Base-by-base conservation (phyloP, 2,888 invertebrate genomes). In the Linhomoeus sp. region DNA sequence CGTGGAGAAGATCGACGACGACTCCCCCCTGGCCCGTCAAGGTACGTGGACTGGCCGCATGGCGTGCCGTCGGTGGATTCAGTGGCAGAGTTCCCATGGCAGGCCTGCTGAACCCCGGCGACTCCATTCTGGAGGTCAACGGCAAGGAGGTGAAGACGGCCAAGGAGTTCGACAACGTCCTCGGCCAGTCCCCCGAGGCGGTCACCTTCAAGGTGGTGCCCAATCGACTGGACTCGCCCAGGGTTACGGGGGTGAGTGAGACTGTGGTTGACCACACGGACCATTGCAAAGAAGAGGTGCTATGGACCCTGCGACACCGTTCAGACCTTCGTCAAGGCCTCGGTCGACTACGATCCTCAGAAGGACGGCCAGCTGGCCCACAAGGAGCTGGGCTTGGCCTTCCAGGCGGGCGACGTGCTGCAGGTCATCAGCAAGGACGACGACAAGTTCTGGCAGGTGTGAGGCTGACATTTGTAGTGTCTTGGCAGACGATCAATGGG, bases 191-290 rank as follows among this genome's bases (percentile, higher is more conserved):
- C 64, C 77, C 88, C 66, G 92, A 92, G 65, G 88, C 87, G 60
- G 86, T 94, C 66, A 88, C 90, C 56, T 85, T 97, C 76, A 94
- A 92, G 77, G 90, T 97, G 69, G 88, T 94, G 65, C 92, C 94
- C 64, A 92, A 90, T 57, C 90, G 88, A 72, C 78, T 90, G 69
- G 88, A 86, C 67, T 87, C 87, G 60, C 88, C 90, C 37, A 7
- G n/a, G n/a, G n/a, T 45, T 42, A n/a, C 48, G 42, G 23, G 9
- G 20, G 38, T 17, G n/a, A 3, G 7, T 20, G 24, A 22, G 23
- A n/a, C n/a, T n/a, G n/a, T n/a, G n/a, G n/a, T n/a, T n/a, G n/a
- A n/a, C n/a, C n/a, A n/a, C n/a, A n/a, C n/a, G n/a, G n/a, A n/a
- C n/a, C n/a, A n/a, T n/a, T n/a, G n/a, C n/a, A n/a, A n/a, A n/a